Base-by-base conservation (phyloP, 2,797 vertebrate species). In the Adelosebastes latens region DNA sequence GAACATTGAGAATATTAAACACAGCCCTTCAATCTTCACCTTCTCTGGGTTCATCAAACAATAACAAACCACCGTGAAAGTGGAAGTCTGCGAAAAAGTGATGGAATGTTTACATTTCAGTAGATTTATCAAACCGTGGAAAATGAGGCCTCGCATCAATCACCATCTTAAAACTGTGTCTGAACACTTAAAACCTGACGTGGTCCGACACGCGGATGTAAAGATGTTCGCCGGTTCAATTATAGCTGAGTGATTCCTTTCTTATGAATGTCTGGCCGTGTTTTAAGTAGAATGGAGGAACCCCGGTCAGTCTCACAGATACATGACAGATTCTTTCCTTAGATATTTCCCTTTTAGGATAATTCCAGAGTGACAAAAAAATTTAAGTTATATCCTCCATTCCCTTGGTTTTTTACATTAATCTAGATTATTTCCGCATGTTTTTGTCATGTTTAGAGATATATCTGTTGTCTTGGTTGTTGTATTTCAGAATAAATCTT, bases 1-100 rank as follows among this genome's bases (percentile, higher is more conserved):
- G 89, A 87, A 46, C 84, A 71, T 29, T 12, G 66, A 75, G 86
- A 73, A 81, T 49, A 87, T 88, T 84, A 91, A 90, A 91, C 86
- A 93, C 63, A 81, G 69, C 55, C 25, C 55, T 79, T 81, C 77
- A 79, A 65, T 78, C 56, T 64, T 84, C 53, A 77, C 36, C 82
- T 71, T 75, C 42, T 55, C 77, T 42, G 29, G 49, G 83, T 76
- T 72, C 79, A 76, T 80, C 80, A 78, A 83, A 81, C 75, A 83
- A 91, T 89, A 93, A 93, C 88, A 92, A 73, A 75, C 75, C 87
- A 36, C 68, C 2, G 7, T 29, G 58, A 81, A 82, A 79, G 65
- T 72, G 79, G 81, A 91, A 73, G 72, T 83, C 66, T 4, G 5
- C 18, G 29, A 32, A 31, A 83, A 79, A 39, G 65, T 79, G 78